These are phyloP conservation scores for Thyatira batis DNA, from an alignment of 2,888 invertebrate species.

Conservation along the genomic window DNA sequence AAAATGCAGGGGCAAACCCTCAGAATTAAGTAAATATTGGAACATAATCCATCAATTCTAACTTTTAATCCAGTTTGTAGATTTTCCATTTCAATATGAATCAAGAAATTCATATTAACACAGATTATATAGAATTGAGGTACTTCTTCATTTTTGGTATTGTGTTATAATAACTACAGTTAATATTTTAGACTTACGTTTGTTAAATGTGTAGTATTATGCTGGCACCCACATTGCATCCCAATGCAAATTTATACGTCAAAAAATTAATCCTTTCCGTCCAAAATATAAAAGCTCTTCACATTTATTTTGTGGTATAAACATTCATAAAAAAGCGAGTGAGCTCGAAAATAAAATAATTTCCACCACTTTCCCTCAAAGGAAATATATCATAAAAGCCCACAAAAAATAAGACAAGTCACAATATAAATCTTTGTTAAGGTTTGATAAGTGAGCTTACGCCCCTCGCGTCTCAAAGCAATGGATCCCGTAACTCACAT, in stretches of 20 bases:
- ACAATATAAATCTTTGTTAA: conserved; percentile 59
- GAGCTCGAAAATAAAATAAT: neutral
- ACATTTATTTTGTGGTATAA: neutral
- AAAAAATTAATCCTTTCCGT: neutral
- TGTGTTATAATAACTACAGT: too few relatives aligned
- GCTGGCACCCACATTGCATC: neutral
- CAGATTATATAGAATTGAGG: too few relatives aligned
- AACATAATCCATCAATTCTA: neutral
- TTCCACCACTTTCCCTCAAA: neutral
- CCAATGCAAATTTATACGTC: neutral
- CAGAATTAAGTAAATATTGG: neutral
- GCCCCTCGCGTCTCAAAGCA: conserved; percentile 40
- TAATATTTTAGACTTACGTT: too few relatives aligned
- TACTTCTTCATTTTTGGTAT: too few relatives aligned
- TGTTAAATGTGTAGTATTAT: too few relatives aligned
- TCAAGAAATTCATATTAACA: too few relatives aligned
- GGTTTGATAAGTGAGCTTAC: conserved; percentile 56
- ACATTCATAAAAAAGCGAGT: neutral
- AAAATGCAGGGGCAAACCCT: neutral
- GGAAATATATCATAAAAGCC: neutral
- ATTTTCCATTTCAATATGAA: neutral
- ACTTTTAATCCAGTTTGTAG: neutral
- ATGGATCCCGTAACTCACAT: conserved; percentile 57
- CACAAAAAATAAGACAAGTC: conserved; percentile 42
- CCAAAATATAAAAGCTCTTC: neutral